These are phyloP conservation scores for Ormyrus pomaceus DNA, from an alignment of 2,888 invertebrate species.

Conservation along the genomic window DNA sequence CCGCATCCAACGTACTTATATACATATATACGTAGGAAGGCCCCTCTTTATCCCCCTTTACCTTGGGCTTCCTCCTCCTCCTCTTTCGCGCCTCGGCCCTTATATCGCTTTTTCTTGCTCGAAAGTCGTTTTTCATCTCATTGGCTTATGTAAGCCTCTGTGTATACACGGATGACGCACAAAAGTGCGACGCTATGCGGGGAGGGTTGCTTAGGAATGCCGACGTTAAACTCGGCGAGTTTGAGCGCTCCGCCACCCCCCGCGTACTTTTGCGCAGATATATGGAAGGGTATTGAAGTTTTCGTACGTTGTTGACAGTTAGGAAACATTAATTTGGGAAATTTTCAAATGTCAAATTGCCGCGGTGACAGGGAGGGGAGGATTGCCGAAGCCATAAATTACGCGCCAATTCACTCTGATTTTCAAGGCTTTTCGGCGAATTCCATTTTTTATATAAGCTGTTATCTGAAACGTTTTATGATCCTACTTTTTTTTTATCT, in stretches of 20 bases:
- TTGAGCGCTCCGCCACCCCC: no score
- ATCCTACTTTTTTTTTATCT: no score
- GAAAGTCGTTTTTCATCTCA: neutral
- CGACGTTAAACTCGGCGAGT: no score
- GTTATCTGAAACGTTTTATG: no score
- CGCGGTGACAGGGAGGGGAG: neutral
- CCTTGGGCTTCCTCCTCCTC: no score
- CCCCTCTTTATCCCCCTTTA: no score
- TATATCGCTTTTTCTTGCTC: no score
- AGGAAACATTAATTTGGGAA: slow-evolving; percentile 23
- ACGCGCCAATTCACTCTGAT: neutral
- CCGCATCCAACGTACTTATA: no score
- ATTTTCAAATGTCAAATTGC: neutral
- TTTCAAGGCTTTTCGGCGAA: neutral
- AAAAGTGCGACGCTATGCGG: slow-evolving; percentile 3
- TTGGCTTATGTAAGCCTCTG: neutral
- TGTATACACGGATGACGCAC: neutral
- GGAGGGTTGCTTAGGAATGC: no score
- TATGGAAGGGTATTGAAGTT: neutral
- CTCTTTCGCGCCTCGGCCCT: no score
- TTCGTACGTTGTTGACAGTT: neutral
- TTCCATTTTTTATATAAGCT: neutral
- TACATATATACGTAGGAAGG: no score
- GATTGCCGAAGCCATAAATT: slow-evolving; percentile 2
- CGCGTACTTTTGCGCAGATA: neutral